phyloP scores from a whole-genome alignment of 2,888 invertebrate genomes.

The Hipparchia semele region DNA sequence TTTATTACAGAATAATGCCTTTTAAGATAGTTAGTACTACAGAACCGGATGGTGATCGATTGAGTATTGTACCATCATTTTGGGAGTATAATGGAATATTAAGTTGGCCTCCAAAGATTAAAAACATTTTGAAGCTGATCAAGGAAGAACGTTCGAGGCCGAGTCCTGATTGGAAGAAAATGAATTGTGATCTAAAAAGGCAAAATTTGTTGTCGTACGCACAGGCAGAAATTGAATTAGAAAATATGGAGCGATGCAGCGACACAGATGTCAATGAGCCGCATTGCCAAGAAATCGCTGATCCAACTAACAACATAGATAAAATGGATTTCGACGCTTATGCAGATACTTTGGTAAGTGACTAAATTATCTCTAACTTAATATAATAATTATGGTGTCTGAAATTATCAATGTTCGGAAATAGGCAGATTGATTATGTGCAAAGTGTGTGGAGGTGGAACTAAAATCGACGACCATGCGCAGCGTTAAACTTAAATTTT shows the following conservation, averaged over 20 bases:
- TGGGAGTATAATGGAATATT: neutral
- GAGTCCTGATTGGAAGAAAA: neutral
- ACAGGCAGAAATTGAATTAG: neutral
- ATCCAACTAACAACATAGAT: neutral
- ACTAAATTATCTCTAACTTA: too few species aligned
- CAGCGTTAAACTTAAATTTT: neutral
- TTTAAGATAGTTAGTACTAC: neutral
- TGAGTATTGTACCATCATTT: neutral
- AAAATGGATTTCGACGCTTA: conserved; percentile 2
- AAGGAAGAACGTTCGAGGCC: neutral
- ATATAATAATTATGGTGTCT: neutral
- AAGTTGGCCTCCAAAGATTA: neutral
- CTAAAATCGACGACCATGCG: neutral
- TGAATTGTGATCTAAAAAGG: neutral
- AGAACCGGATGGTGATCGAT: neutral
- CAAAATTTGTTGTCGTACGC: neutral
- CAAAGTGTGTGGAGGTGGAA: neutral
- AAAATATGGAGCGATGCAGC: neutral
- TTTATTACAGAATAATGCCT: too few species aligned
- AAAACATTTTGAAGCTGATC: neutral
- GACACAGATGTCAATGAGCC: neutral
- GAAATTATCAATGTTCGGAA: too few species aligned
- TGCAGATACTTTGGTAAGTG: conserved; percentile 1
- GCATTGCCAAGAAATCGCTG: neutral
- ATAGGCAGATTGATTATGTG: neutral